Conservation (phyloP, 2,888 invertebrate species). For the Odontomyia ornata region DNA sequence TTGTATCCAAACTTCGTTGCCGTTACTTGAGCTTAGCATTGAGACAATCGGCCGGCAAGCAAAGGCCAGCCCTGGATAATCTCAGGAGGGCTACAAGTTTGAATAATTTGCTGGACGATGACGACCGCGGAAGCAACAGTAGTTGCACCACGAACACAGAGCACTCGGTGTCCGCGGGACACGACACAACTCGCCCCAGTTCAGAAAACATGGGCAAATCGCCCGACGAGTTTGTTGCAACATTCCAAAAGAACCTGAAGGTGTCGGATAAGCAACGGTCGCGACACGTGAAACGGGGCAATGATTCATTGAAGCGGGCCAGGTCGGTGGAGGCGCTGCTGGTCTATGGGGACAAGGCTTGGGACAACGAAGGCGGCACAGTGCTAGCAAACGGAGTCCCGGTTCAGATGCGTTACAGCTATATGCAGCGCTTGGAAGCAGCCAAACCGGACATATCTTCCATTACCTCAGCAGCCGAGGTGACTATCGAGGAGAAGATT, state of each 20-base stretch:
- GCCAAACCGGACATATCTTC: constrained; percentile 2
- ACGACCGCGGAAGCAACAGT: constrained; percentile 60
- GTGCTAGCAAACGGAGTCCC: constrained; percentile 49
- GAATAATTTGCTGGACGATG: constrained; percentile 83
- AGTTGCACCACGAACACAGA: constrained; percentile 53
- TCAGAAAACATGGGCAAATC: constrained; percentile 21
- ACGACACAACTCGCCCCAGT: constrained; percentile 5
- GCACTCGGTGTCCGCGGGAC: constrained; percentile 20
- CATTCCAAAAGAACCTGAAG: constrained; percentile 48
- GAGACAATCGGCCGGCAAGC: constrained; percentile 73
- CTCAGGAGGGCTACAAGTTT: constrained; percentile 84
- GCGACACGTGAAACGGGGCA: constrained; percentile 67
- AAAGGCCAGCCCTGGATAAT: constrained; percentile 73
- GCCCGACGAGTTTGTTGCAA: constrained; percentile 48
- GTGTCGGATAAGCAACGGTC: constrained; percentile 47
- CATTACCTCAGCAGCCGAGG: constrained; percentile 47
- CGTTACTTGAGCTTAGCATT: constrained; percentile 86
- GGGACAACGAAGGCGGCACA: constrained; percentile 6
- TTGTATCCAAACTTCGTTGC: constrained; percentile 86
- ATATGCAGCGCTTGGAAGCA: constrained; percentile 12
- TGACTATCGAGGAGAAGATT: constrained; percentile 64
- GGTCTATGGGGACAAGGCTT: constrained; percentile 68
- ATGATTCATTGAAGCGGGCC: constrained; percentile 80
- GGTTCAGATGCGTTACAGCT: constrained; percentile 32
- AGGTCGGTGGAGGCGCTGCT: constrained; percentile 86